These are phyloP conservation scores for Papilio protenor DNA, from an alignment of 2,888 invertebrate genomes.

Conservation along the genomic window DNA sequence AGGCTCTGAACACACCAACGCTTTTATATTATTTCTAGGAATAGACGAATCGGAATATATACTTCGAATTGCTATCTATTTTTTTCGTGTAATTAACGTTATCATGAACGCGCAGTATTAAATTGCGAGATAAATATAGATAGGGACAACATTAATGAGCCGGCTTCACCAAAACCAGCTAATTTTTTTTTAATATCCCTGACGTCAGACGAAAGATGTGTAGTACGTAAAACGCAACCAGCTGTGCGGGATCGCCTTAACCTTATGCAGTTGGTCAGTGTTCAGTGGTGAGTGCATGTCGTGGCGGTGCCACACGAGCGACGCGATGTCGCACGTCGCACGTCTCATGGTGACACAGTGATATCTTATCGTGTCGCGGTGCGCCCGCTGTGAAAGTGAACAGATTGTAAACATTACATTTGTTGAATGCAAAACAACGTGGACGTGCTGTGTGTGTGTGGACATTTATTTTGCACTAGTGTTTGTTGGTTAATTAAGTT, in stretches of 20 bases:
- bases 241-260: constrained; percentile 8
- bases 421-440: constrained; percentile 37
- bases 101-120: neutral
- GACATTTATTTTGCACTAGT: neutral
- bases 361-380: constrained; percentile 17
- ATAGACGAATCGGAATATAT: neutral
- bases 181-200: no score
- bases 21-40: neutral
- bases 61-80: neutral
- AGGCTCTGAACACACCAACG: constrained; percentile 46
- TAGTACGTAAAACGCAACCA: neutral
- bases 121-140: neutral
- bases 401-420: constrained; percentile 27
- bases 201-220: neutral
- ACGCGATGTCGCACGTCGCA: constrained; percentile 16
- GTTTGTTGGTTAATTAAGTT: neutral
- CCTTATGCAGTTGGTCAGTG: neutral
- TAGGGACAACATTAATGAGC: neutral
- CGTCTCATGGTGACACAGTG: constrained; percentile 9
- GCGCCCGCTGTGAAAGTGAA: constrained; percentile 31
- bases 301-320: constrained; percentile 9
- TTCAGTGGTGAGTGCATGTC: neutral
- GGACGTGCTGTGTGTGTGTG: constrained; percentile 25
- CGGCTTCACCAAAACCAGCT: no score
- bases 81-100: neutral